A percentile compares a stretch with the other conserved stretches of the same genome.
Conservation (phyloP, 2,888 invertebrate species). For the Steromphala cineraria region DNA sequence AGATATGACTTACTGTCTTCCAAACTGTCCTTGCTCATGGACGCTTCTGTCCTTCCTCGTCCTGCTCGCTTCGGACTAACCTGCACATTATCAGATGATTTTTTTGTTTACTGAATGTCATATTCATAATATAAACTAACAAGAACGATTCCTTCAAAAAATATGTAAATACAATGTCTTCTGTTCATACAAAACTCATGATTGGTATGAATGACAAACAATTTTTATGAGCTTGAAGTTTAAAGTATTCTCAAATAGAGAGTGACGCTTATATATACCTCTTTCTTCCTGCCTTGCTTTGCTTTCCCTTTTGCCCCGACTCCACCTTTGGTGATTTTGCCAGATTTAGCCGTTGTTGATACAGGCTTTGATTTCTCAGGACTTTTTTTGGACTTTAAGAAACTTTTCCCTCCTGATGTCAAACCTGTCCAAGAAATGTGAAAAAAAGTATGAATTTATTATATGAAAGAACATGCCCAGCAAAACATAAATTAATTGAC, state of each 20-base stretch:
- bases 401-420: conserved; percentile 54
- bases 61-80: conserved; percentile 16
- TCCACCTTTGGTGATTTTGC: neutral
- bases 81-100: too few species aligned
- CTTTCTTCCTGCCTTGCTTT: conserved; percentile 17
- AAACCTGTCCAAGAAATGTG: conserved; percentile 24
- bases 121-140: neutral
- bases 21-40: conserved; percentile 70
- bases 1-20: conserved; percentile 64
- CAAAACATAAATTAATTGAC: too few species aligned
- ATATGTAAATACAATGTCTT: neutral
- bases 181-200: too few species aligned
- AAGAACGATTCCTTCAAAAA: neutral
- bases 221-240: too few species aligned
- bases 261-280: neutral
- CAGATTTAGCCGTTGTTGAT: neutral
- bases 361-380: conserved; percentile 24
- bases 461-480: too few species aligned
- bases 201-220: too few species aligned
- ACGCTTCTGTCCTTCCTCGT: conserved; percentile 49
- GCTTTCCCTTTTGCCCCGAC: neutral
- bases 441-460: neutral
- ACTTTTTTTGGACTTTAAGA: conserved; percentile 56
- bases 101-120: too few species aligned
- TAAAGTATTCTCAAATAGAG: too few species aligned